These are phyloP conservation scores for Zaprionus lineosus DNA, from an alignment of 2,888 invertebrate species.

Conservation along the genomic window DNA sequence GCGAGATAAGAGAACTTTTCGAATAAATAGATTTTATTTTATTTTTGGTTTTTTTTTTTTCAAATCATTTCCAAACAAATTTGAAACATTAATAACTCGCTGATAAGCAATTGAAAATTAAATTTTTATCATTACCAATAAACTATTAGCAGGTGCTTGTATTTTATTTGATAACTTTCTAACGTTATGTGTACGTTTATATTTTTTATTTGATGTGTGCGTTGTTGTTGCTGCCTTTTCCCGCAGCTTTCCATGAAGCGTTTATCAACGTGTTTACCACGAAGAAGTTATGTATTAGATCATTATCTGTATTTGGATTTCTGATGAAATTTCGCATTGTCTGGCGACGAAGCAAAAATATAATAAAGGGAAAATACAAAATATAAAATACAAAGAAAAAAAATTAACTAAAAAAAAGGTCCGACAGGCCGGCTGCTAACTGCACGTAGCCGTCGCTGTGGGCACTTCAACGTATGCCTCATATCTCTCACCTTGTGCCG, in stretches of 20 bases:
- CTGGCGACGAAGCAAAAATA: conserved; percentile 45
- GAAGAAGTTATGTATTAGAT: conserved; percentile 78
- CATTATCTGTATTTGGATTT: conserved; percentile 78
- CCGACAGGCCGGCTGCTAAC: conserved; percentile 42
- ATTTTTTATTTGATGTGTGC: neutral
- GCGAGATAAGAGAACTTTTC: no score
- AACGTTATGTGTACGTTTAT: no score
- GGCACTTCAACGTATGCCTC: conserved; percentile 10
- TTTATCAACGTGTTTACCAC: conserved; percentile 57
- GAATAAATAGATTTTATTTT: no score
- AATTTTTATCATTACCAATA: no score
- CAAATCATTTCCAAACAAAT: no score
- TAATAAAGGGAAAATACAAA: conserved; percentile 19
- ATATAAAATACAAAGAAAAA: conserved; percentile 4
- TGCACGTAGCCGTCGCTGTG: conserved; percentile 31
- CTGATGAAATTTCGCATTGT: conserved; percentile 78
- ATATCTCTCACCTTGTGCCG: conserved; percentile 24
- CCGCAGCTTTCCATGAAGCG: conserved; percentile 36
- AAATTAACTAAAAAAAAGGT: conserved; percentile 5
- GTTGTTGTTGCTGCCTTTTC: conserved; percentile 4
- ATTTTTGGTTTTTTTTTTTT: no score
- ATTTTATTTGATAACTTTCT: no score
- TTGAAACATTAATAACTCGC: no score
- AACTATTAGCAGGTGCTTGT: no score
- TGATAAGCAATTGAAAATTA: no score